Base-by-base conservation (phyloP, 2,888 invertebrate species). In the Lasioglossum marginatum region DNA sequence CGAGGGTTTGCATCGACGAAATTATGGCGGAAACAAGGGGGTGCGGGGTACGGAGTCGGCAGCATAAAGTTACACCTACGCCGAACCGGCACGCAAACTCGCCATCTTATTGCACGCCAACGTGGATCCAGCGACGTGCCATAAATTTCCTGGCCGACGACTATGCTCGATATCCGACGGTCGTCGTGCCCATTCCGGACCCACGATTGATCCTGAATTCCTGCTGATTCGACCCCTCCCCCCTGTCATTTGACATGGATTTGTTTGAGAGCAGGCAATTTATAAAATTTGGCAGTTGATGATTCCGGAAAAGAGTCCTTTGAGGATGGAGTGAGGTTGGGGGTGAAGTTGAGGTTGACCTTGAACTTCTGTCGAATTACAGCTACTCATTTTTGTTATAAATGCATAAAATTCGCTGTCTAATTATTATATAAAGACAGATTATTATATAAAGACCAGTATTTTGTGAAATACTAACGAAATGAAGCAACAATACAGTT, bases 31-130 rank as follows among this genome's bases (percentile, higher is more conserved):
- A 85, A 86, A 86, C 80, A 66, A 77, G 52, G 52, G 8, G 23
- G 8, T 2, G 66, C 16, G 48, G 8, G 45, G 27, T 76, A 80
- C 52, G 43, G 77, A 81, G 79, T 70, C 45, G 71, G 23, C 82
- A 71, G 83, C 83, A 80, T 86, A 88, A 91, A 90, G 72, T 86
- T 82, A 78, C 86, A 88, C 82, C 87, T 82, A 83, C 85, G 77
- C 68, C 31, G 52, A 66, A 34, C n/a, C 81, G 63, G 60, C 88
- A 91, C 88, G 90, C 91, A 83, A 91, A 85, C 86, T 78, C 73
- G 57, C 78, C 90, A 86, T 91, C 82, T 87, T 81, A 82, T 88
- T 81, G 88, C 82, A 74, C 82, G 81, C 77, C 80, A 68, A 79
- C 81, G 76, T 66, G 77, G 79, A 86, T 82, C 82, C 70, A 66